Base-by-base conservation (phyloP, 1,140 invertebrate species). In the Bemisia tabaci region DNA sequence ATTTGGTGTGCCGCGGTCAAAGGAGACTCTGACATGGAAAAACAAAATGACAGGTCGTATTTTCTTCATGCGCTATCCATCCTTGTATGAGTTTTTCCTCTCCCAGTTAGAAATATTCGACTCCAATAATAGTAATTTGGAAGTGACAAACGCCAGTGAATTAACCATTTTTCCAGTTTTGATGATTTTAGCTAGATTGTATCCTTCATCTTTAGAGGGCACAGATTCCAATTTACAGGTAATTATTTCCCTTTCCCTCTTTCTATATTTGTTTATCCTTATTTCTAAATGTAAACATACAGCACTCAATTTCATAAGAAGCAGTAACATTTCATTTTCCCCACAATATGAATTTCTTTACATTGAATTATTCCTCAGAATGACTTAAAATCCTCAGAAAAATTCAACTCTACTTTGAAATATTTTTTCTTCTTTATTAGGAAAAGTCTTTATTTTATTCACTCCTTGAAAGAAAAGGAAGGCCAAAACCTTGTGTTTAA, bases 41-140 rank as follows among this genome's bases (percentile, higher is more conserved):
- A 95, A 95, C 77, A 84, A 83, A 71, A 86, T 90, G 83, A 86
- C 87, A 0, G 84, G 84, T 1, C 79, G 84, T 65, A 84, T 89
- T 11, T 97, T 98, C 78, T 95, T 95, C 76, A 81, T 88, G 68
- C 84, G 85, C 26, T 94, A 90, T 81, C 91, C 93, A 12, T 75
- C 80, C 26, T 78, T 95, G 0, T 88, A 89, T 72, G 81, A 87
- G 33, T 94, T 91, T 74, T 84, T 97, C 68, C 75, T 92, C 60
- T 75, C 83, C 48, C 83, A 88, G 78, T 74, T 91, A 1, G 72
- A 73, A 65, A 82, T 82, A 25, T 79, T 82, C n/a, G 73, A 75
- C 23, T 71, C 75, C 33, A 73, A 77, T 68, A 72, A 75, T 72
- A 2, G 73, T 77, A 72, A 48, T 61, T 74, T 73, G 11, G 79